Percentiles rank a stretch among this genome's conserved stretches.
Conservation (phyloP, 2,888 invertebrate genomes). For the Thyatira batis region DNA sequence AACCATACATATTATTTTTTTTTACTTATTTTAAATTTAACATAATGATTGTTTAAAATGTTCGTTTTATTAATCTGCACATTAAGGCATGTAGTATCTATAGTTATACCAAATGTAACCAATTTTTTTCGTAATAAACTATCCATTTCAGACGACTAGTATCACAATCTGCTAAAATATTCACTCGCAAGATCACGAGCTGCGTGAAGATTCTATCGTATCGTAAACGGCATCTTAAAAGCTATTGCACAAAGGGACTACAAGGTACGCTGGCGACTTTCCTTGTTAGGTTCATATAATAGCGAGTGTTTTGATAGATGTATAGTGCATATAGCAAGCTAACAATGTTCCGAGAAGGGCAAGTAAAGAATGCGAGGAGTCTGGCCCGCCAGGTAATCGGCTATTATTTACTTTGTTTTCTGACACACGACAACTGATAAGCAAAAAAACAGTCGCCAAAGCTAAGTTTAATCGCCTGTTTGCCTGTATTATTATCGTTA, state of each 20-base stretch:
- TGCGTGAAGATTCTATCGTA: not conserved
- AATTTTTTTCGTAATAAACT: too few relatives aligned
- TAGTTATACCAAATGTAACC: too few relatives aligned
- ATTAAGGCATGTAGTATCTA: too few relatives aligned
- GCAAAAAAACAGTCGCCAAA: constrained; percentile 13
- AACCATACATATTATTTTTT: too few relatives aligned
- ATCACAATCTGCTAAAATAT: not conserved
- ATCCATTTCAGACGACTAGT: too few relatives aligned
- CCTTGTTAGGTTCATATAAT: not conserved
- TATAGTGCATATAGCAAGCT: not conserved
- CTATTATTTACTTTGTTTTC: constrained; percentile 12
- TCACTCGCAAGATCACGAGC: not conserved
- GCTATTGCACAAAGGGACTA: not conserved
- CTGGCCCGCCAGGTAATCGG: constrained; percentile 7
- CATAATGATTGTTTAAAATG: too few relatives aligned
- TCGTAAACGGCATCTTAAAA: not conserved
- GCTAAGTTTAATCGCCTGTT: constrained; percentile 2
- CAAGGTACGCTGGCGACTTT: not conserved
- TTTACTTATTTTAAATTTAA: too few relatives aligned
- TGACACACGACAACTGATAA: constrained; percentile 8
- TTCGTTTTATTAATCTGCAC: too few relatives aligned
- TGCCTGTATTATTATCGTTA: too few relatives aligned
- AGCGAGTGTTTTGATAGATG: not conserved
- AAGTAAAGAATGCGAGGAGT: constrained; percentile 18
- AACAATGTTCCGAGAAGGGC: constrained; percentile 21